Evolutionary conservation across 2,113 vertebrate genomes (phyloP), one percentile per base, ranked within the genome.

Genomic region (Prunella himalayana): DNA sequence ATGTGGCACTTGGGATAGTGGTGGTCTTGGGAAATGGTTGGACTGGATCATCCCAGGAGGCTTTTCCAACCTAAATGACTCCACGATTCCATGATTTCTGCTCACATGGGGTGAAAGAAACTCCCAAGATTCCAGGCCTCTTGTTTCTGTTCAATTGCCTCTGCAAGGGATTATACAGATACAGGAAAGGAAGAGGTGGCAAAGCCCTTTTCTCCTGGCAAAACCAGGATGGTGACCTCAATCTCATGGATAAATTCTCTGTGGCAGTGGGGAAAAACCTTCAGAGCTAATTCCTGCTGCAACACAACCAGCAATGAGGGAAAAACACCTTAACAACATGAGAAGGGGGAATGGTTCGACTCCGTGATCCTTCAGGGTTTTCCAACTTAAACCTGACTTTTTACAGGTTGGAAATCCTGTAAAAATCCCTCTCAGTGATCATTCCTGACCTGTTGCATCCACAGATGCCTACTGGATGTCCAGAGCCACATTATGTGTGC

Each of bases 91-190:
- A 20, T 6, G 27, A 60, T 12, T 45, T 69, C 54, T 60, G 37
- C 63, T 30, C 37, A 59, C 5, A 5, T 2, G 12, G 45, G 12
- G 28, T 10, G 15, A 51, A 31, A 60, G 63, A 69, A 78, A 24
- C 28, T 69, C 54, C 28, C 64, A 69, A 23, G 28, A 45, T n/a
- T 53, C 47, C 64, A 7, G 37, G 54, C 15, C 27, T 23, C 39
- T 45, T 13, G 28, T 13, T 51, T 15, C 37, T 28, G 33, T 44
- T 69, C 39, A 1, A 24, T 39, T 0, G 0, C 54, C 28, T 13
- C 19, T n/a, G 39, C 27, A n/a, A 69, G 39, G 54, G 47, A 86
- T 39, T 61, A n/a, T 4, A 28, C 0, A 1, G 37, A 44, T 7
- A 37, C 19, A 19, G 33, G n/a, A 69, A 39, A 69, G 64, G 54